phyloP scores from a whole-genome alignment of 2,888 invertebrate genomes.

The Eupithecia insigniata region DNA sequence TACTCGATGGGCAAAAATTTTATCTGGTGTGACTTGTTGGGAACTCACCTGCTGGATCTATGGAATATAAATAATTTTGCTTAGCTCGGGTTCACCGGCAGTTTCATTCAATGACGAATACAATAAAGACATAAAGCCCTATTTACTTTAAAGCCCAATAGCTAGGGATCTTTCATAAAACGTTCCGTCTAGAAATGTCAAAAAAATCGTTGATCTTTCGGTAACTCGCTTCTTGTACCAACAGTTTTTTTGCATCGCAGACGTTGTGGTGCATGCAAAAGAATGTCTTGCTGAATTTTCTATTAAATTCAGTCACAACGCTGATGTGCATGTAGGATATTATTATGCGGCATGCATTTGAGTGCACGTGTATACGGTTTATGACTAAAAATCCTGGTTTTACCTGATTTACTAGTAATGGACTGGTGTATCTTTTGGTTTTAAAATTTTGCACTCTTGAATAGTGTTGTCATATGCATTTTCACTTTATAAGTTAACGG shows the following conservation, averaged over 20 bases:
- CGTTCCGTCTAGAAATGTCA: neutral
- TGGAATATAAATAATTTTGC: too few species aligned
- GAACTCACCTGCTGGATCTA: too few species aligned
- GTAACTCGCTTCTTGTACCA: neutral
- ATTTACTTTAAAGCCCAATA: neutral
- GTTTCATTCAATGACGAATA: neutral
- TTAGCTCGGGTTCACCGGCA: neutral
- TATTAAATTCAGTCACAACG: neutral
- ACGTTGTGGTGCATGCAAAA: neutral
- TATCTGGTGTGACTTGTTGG: too few species aligned
- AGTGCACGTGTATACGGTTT: neutral
- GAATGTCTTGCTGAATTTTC: neutral
- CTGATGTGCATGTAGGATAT: neutral
- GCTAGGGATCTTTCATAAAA: neutral
- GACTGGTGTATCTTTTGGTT: neutral
- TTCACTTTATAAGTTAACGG: neutral
- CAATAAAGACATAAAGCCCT: neutral
- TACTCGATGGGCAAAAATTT: too few species aligned
- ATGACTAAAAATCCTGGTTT: neutral
- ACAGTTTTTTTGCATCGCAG: neutral
- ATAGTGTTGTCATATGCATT: neutral
- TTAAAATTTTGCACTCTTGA: neutral
- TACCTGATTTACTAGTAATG: neutral
- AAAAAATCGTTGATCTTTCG: neutral
- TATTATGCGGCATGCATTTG: neutral